phyloP scores from a whole-genome alignment of 2,797 vertebrate species.

The Bryconaethiops microstoma region DNA sequence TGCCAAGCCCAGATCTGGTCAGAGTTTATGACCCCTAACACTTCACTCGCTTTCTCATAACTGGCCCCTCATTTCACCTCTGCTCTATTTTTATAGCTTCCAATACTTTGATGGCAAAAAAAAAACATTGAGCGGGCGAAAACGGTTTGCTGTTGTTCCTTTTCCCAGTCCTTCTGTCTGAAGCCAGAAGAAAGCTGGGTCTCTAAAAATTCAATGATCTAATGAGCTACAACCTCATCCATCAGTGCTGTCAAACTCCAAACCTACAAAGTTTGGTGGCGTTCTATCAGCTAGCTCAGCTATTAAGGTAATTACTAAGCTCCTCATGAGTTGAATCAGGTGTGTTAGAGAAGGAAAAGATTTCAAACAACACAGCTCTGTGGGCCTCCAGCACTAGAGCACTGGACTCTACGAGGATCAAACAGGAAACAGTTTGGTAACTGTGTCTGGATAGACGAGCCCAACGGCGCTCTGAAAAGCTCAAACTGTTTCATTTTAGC shows the following conservation, averaged over 20 bases:
- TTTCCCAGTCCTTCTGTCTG: not conserved
- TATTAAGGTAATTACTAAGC: not conserved
- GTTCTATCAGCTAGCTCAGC: not conserved
- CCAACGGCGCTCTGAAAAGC: conserved; percentile 35
- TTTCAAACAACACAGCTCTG: not conserved
- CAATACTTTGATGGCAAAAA: conserved; percentile 46
- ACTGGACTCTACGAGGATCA: not conserved
- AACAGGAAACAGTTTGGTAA: conserved; percentile 19
- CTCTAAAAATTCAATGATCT: not conserved
- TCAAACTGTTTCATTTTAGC: conserved; percentile 50
- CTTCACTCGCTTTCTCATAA: conserved; percentile 38
- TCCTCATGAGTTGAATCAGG: not conserved
- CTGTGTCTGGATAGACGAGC: conserved; percentile 41
- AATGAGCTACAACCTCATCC: no score
- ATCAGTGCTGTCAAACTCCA: not conserved
- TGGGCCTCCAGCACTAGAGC: not conserved
- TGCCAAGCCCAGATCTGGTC: conserved; percentile 43
- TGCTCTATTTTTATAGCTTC: conserved; percentile 50
- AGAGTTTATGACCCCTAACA: conserved; percentile 36
- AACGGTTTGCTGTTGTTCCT: conserved; percentile 19
- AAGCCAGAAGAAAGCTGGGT: not conserved
- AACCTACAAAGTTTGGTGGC: not conserved
- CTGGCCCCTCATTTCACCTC: conserved; percentile 30
- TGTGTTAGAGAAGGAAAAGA: not conserved
- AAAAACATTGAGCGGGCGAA: conserved; percentile 31